Evolutionary conservation across 1,140 invertebrate species (phyloP), one percentile per base, ranked within the genome.

Genomic region (Hycleus cichorii): DNA sequence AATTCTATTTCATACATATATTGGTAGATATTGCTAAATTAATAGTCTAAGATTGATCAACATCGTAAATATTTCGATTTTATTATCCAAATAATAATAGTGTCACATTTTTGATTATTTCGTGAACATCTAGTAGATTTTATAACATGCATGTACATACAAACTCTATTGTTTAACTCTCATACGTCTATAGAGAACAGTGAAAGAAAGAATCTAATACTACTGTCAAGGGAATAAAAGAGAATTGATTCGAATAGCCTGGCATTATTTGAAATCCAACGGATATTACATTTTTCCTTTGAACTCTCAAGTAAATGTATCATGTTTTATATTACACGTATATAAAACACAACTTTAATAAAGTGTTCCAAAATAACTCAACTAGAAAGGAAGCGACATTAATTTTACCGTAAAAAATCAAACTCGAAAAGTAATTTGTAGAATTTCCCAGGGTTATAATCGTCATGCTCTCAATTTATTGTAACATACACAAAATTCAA

Each of bases 251-350:
- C 57, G 32, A 50, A 58, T 58, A 44, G 44, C 51, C 57, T 18
- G 18, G 44, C 57, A 49, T 52, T 58, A 58, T 52, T 47, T 50
- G 57, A 52, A 52, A 58, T 58, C 49, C 57, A 52, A 52, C 57
- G 57, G 57, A 58, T 58, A 58, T 58, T 58, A 45, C 57, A 58
- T 58, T 58, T 58, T 58, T 58, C 50, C 57, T 58, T 58, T 58
- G 57, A 58, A 58, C 57, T 58, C 45, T 39, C 47, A 43, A 46
- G 47, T 57, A 50, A 57, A 53, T 58, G 57, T 58, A 58, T 58
- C 49, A 52, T 53, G 50, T 58, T 58, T 32, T 52, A 39, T 58
- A 49, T 58, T 49, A 45, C 48, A 38, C 45, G 44, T 51, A 38
- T 47, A 39, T 43, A 47, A 9, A 47, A 57, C 39, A 26, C 12